Conservation (phyloP, 2,113 vertebrate genomes). For the Murina feae region DNA sequence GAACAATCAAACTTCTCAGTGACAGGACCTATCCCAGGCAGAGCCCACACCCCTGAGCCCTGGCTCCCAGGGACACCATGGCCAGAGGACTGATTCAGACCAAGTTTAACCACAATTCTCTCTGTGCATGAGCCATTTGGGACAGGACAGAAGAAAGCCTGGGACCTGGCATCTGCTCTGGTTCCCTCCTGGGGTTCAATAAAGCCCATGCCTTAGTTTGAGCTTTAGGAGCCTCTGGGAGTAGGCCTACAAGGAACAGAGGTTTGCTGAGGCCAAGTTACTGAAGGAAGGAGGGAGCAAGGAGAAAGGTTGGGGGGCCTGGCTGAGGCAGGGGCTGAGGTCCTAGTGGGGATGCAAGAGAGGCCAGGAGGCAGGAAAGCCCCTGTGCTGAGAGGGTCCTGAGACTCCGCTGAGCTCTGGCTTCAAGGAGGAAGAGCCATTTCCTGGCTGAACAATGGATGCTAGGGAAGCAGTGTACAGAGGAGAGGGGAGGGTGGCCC, state of each 20-base stretch:
- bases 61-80: neutral
- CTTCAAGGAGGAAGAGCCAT: slow-evolving; percentile 66
- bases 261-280: neutral
- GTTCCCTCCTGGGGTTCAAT: neutral
- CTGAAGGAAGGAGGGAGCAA: neutral
- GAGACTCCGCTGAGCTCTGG: slow-evolving; percentile 44
- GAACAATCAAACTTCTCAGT: neutral
- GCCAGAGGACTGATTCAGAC: neutral
- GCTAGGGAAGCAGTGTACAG: slow-evolving; percentile 56
- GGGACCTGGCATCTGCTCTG: neutral
- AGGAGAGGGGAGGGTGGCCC: slow-evolving; percentile 59
- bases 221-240: neutral
- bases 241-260: neutral
- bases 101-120: neutral
- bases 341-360: neutral
- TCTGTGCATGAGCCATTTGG: neutral
- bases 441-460: slow-evolving; percentile 74
- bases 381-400: neutral
- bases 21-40: neutral
- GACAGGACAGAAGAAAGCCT: neutral
- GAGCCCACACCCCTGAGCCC: neutral
- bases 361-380: slow-evolving; percentile 36
- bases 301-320: neutral
- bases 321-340: neutral
- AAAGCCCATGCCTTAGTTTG: neutral